phyloP scores from a whole-genome alignment of 1,140 invertebrate genomes.

The Eumaeus atala region DNA sequence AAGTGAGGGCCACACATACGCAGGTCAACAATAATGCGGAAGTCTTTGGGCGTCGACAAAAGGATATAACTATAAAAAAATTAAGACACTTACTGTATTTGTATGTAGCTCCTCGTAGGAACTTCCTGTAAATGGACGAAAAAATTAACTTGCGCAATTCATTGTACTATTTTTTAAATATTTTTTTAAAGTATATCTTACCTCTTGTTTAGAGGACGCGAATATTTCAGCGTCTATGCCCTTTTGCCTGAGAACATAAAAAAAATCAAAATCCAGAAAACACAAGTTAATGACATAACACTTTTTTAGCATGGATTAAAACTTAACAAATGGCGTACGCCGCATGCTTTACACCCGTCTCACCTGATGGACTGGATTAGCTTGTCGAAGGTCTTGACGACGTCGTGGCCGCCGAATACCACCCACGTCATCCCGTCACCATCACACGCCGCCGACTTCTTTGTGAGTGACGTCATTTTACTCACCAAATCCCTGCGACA shows the following conservation, averaged over 20 bases:
- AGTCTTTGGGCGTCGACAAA: no score
- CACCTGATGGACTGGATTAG: conserved; percentile 42
- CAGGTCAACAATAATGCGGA: no score
- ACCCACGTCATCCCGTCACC: conserved; percentile 44
- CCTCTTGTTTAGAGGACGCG: conserved; percentile 26
- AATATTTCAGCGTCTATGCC: conserved; percentile 36
- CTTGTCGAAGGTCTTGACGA: conserved; percentile 39
- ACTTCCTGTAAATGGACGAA: conserved; percentile 29
- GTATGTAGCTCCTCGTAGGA: conserved; percentile 39
- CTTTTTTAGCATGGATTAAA: no score
- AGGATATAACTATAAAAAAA: no score
- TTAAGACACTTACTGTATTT: conserved; percentile 43
- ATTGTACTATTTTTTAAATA: not conserved
- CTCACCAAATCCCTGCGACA: conserved; percentile 34
- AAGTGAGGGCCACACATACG: no score
- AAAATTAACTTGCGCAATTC: not conserved
- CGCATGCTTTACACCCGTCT: no score
- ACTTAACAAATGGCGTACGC: no score
- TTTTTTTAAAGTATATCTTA: conserved; percentile 6
- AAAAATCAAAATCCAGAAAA: not conserved
- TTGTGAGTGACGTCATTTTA: conserved; percentile 34
- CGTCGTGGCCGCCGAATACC: conserved; percentile 34
- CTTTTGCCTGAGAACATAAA: conserved; percentile 32
- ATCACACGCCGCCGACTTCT: conserved; percentile 29
- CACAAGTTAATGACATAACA: no score